Evolutionary conservation across 1,140 invertebrate genomes (phyloP), one percentile per base, ranked within the genome.

Genomic region (Drosophila simulans): DNA sequence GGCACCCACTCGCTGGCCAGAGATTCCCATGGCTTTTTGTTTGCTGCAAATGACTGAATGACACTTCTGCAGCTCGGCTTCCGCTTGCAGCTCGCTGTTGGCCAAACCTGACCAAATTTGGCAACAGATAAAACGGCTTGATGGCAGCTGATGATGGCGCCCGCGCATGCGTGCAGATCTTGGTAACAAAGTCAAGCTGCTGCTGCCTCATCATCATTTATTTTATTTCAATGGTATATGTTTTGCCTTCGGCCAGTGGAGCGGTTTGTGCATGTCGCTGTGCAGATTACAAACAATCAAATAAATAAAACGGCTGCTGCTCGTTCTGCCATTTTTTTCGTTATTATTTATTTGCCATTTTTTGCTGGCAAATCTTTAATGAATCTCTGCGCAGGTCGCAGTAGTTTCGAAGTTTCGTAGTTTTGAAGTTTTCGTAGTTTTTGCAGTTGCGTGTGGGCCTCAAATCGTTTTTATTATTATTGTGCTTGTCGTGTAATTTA

Each of bases 401-500:
- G 58, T 5, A 11, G 57, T 17, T 34, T 31, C 27, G 27, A 2
- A 31, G 27, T 17, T 42, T 56, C 31, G 49, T 52, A 20, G 31
- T 42, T 35, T 56, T 40, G 15, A 4, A 42, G 40, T 42, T 42
- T 45, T 46, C 22, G 60, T 51, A 27, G 43, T 27, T 68, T 68
- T 53, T 69, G 34, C 59, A 34, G 63, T 74, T 85, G 83, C 84
- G 83, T 88, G 83, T 88, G 83, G 83, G 83, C 83, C 80, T 68
- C 84, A 88, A 88, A 88, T 88, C 84, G 84, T 84, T 89, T 89
- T 88, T 88, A 88, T 88, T 88, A 89, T 88, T 88, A 88, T 88
- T 88, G 83, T 84, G 84, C 84, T 80, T 88, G 84, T 88, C 84
- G 84, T 89, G 84, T 88, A 88, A 88, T 88, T 88, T 88, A 90